Evolutionary conservation across 2,888 invertebrate genomes (phyloP), one percentile per base, ranked within the genome.

Genomic region (Limnephilus marmoratus): DNA sequence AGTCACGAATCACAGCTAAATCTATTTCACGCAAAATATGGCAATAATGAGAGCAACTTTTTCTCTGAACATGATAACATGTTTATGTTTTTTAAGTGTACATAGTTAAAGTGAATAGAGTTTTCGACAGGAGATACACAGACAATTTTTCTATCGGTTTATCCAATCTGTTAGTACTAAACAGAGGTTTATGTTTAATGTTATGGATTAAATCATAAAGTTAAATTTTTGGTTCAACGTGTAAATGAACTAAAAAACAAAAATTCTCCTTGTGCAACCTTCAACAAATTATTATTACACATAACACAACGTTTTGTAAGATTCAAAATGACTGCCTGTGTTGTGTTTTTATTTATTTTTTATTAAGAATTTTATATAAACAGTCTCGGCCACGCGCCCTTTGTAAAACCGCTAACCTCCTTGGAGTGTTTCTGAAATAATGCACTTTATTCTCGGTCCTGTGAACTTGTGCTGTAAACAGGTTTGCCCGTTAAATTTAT

Each of bases 381-480:
- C 85, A 41, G 18, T 85, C n/a, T 12, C 41, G 85, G 90, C 13
- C 90, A 88, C 92, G 86, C 49, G 90, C 92, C 91, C 37, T 41
- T 92, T 90, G 15, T 18, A 53, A 53, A 81, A 82, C 90, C 82
- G 81, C 90, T 88, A 92, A 93, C 92, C 90, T 90, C 92, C 81
- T 81, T 24, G 90, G 92, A 92, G 90, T 93, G 93, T 92, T 93
- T 93, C 90, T 93, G 93, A 93, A 92, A 92, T 93, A 93, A 93
- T 92, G 83, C 91, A 92, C 85, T 93, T 93, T 87, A 49, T 86
- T 90, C 83, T 53, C 83, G 92, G 91, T n/a, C 13, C 41, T 31
- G 12, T 89, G 88, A 81, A 80, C 81, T 80, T 37, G 31, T 83
- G 24, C 37, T 68, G 9, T 24, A 68, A 68, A 83, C 83, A 37